Evolutionary conservation across 2,888 invertebrate genomes (phyloP).

Genomic region (Neoascia interrupta): DNA sequence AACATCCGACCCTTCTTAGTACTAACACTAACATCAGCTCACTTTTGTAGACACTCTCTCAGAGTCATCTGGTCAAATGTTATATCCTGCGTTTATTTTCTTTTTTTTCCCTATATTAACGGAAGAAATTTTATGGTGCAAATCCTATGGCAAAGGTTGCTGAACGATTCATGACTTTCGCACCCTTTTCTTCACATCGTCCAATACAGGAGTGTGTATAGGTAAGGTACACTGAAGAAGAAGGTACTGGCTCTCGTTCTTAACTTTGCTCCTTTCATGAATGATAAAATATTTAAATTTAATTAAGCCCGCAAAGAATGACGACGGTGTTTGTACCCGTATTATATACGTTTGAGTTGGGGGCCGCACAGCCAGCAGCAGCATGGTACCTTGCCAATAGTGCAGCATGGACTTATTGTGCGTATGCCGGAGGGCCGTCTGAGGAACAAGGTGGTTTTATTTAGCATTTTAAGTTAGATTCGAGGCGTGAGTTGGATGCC

Average conservation of each 20-base stretch:
- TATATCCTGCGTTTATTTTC: conserved; percentile 18
- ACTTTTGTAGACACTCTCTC: conserved; percentile 11
- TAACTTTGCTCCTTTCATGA: conserved; percentile 71
- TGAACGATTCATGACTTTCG: conserved; percentile 68
- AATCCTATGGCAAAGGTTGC: conserved; percentile 64
- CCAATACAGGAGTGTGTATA: not conserved
- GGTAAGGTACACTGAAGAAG: not conserved
- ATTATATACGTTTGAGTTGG: not conserved
- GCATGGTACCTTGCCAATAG: too few species aligned
- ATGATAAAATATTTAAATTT: conserved; percentile 80
- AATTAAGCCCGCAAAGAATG: conserved; percentile 77
- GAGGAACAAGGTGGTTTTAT: conserved; percentile 41
- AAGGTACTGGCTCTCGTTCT: conserved; percentile 2
- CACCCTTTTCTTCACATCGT: conserved; percentile 62
- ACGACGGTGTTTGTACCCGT: conserved; percentile 35
- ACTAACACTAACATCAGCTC: conserved; percentile 1
- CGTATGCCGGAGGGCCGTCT: conserved; percentile 52
- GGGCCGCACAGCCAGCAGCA: conserved; percentile 16
- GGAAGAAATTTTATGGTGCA: conserved; percentile 55
- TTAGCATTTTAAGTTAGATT: conserved; percentile 60
- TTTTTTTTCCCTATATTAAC: conserved; percentile 28
- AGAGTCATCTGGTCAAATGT: conserved; percentile 63
- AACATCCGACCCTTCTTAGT: conserved; percentile 70
- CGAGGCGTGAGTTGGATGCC: conserved; percentile 12
- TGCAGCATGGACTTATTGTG: conserved; percentile 48